These are phyloP conservation scores for Mesorhabditis spiculigera DNA, from an alignment of 2,888 invertebrate genomes.

Conservation along the genomic window DNA sequence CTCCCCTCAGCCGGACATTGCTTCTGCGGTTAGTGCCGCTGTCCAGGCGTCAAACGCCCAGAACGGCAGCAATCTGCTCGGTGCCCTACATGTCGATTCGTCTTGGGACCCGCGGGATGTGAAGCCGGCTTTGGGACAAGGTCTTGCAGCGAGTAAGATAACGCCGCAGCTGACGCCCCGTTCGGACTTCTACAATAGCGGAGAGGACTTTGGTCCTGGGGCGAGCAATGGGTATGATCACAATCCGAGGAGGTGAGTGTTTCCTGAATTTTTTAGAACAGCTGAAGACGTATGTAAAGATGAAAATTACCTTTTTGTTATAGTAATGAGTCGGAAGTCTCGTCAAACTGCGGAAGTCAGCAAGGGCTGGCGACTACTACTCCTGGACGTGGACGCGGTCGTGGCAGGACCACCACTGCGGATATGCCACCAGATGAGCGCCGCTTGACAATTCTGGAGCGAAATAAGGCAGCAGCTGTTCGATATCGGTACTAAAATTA, in stretches of 20 bases:
- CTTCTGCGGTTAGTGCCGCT: slow-evolving; percentile 13
- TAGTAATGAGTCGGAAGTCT: slow-evolving; percentile 17
- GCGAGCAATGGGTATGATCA: slow-evolving; percentile 5
- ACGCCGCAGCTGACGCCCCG: neutral
- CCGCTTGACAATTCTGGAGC: slow-evolving; percentile 46
- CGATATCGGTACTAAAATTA: slow-evolving; percentile 37
- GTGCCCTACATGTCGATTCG: slow-evolving; percentile 12
- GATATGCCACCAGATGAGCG: slow-evolving; percentile 56
- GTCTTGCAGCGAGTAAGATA: neutral
- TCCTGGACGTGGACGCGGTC: slow-evolving; percentile 37
- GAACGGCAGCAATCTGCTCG: slow-evolving; percentile 10
- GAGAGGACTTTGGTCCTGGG: neutral
- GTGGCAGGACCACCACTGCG: slow-evolving; percentile 38
- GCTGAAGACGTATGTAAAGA: neutral
- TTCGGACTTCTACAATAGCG: neutral
- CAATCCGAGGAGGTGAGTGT: neutral
- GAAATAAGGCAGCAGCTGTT: slow-evolving; percentile 57
- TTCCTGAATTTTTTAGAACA: neutral
- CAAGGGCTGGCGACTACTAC: slow-evolving; percentile 8
- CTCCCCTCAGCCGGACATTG: neutral
- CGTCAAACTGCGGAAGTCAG: slow-evolving; percentile 9
- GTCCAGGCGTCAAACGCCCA: neutral
- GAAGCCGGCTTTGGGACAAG: slow-evolving; percentile 17
- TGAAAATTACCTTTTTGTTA: neutral
- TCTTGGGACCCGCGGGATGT: slow-evolving; percentile 24